Percentiles rank a stretch among this genome's conserved stretches.
Evolutionary conservation across 2,113 vertebrate genomes (phyloP).

Genomic region (human): DNA sequence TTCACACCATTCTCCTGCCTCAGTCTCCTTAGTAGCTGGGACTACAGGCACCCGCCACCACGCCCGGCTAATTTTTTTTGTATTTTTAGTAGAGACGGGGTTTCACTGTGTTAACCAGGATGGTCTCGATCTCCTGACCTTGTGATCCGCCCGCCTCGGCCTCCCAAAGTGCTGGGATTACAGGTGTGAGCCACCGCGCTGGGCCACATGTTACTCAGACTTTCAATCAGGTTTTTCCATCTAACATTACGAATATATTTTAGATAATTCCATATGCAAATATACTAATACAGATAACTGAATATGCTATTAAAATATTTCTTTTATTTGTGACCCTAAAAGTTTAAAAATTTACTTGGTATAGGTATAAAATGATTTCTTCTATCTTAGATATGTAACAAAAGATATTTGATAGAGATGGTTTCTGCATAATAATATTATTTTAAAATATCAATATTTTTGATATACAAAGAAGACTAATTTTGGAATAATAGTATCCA

Average conservation of each 20-base stretch:
- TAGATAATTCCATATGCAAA: neutral
- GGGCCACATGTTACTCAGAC: neutral
- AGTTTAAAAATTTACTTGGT: neutral
- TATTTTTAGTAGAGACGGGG: too few relatives aligned
- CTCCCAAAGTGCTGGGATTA: too few relatives aligned
- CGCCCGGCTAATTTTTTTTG: too few relatives aligned
- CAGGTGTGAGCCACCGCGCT: fast-evolving
- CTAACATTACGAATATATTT: neutral
- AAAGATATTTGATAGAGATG: neutral
- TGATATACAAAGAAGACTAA: neutral
- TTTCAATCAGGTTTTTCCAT: neutral
- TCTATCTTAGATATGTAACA: neutral
- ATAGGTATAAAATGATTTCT: neutral
- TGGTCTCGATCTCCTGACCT: too few relatives aligned
- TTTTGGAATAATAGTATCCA: neutral
- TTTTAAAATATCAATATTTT: neutral
- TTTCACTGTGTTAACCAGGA: too few relatives aligned
- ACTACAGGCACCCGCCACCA: too few relatives aligned
- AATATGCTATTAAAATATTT: neutral
- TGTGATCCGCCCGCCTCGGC: too few relatives aligned
- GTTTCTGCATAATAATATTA: neutral
- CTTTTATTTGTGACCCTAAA: neutral
- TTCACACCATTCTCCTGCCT: too few relatives aligned
- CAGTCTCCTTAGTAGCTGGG: too few relatives aligned
- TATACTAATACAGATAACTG: neutral